These are phyloP conservation scores for Thalassarche chlororhynchos DNA, from an alignment of 2,113 vertebrate genomes.

Conservation along the genomic window DNA sequence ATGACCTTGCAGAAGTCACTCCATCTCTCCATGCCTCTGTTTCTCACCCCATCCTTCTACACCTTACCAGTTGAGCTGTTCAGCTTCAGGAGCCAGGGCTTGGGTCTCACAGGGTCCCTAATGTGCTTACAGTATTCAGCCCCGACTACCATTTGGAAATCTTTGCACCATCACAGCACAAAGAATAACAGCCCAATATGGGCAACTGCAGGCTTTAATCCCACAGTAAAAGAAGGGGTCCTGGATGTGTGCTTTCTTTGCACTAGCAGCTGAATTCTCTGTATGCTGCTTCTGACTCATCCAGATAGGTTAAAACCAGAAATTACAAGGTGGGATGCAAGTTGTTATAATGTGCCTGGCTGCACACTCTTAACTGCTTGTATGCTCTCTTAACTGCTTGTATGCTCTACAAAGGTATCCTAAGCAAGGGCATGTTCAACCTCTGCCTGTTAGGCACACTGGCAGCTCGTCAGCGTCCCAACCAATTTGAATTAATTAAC, in stretches of 20 bases:
- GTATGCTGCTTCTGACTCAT: neutral
- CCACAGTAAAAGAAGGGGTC: neutral
- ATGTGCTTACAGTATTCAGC: neutral
- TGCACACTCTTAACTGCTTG: neutral
- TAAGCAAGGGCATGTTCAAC: neutral
- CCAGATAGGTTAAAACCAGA: neutral
- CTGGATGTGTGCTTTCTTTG: neutral
- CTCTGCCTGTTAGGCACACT: neutral
- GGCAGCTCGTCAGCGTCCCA: neutral
- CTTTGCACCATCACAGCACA: neutral
- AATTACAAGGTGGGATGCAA: neutral
- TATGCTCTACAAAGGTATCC: neutral
- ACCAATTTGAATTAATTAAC: neutral
- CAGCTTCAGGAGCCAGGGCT: neutral
- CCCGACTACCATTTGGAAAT: neutral
- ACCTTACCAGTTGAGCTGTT: neutral
- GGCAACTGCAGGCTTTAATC: neutral
- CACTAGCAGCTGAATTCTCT: neutral
- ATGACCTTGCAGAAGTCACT: neutral
- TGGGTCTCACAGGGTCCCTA: neutral
- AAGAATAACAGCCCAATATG: neutral
- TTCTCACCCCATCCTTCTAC: neutral
- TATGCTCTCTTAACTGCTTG: neutral
- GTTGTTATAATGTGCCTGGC: neutral
- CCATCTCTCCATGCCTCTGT: neutral